Percentiles rank a stretch among this genome's conserved stretches.
Evolutionary conservation across 2,113 vertebrate species (phyloP).

Genomic region (Lynx canadensis): DNA sequence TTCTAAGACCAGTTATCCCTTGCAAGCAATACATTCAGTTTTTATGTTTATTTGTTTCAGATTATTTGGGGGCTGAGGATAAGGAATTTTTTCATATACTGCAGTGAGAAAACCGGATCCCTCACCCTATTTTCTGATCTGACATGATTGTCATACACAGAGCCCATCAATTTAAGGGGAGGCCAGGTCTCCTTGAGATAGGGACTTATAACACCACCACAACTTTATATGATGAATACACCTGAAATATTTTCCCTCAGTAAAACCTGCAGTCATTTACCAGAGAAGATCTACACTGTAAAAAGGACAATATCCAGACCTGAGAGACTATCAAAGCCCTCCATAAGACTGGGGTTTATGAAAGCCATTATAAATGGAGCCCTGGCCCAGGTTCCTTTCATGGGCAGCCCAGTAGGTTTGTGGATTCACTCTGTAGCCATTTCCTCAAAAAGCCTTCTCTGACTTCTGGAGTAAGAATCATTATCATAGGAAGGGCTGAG

Average conservation of each 20-base stretch:
- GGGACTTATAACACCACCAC: neutral
- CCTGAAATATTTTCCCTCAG: neutral
- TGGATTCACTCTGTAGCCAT: neutral
- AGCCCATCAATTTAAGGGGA: neutral
- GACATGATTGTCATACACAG: neutral
- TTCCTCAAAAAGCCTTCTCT: neutral
- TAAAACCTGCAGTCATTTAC: neutral
- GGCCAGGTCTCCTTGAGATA: neutral
- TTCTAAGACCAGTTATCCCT: neutral
- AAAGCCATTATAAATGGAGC: neutral
- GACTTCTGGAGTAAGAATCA: neutral
- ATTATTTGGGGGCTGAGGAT: neutral
- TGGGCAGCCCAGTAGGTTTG: neutral
- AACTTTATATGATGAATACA: neutral
- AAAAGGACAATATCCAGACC: neutral
- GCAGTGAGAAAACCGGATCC: neutral
- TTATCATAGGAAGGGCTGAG: neutral
- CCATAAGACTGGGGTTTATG: neutral
- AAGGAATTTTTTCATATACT: neutral
- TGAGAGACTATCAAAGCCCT: neutral
- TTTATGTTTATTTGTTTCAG: neutral
- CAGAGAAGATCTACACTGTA: neutral
- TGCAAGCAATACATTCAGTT: neutral
- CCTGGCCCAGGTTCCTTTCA: neutral
- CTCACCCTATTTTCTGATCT: neutral